phyloP scores from a whole-genome alignment of 2,797 vertebrate genomes.

The Poeciliopsis gracilis region DNA sequence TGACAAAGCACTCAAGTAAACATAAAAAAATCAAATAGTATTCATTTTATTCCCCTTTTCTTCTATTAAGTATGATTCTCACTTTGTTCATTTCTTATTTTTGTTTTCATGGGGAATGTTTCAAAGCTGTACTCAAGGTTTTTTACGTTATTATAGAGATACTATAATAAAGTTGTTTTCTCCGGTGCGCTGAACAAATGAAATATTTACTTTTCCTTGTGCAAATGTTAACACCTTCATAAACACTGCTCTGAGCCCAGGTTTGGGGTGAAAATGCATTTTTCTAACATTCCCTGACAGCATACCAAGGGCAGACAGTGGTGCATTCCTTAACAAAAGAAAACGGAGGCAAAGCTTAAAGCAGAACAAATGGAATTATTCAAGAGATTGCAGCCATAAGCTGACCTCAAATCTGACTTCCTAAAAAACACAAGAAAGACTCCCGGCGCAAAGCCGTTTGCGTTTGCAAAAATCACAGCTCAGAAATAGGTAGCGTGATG shows the following conservation, averaged over 20 bases:
- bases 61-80: not conserved
- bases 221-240: slow-evolving; percentile 17
- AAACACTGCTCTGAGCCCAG: slow-evolving; percentile 7
- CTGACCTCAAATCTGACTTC: slow-evolving; percentile 35
- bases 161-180: not conserved
- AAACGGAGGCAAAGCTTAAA: slow-evolving; percentile 55
- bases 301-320: slow-evolving; percentile 49
- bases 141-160: not conserved
- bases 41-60: not conserved
- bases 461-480: slow-evolving; percentile 33
- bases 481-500: slow-evolving; percentile 17
- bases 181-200: not conserved
- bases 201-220: slow-evolving; percentile 1
- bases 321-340: slow-evolving; percentile 34
- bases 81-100: not conserved
- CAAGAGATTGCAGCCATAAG: slow-evolving; percentile 46
- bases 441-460: slow-evolving; percentile 24
- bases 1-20: not conserved
- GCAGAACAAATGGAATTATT: slow-evolving; percentile 72
- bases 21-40: not conserved
- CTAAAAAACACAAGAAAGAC: slow-evolving; percentile 43
- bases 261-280: slow-evolving; percentile 28
- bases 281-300: slow-evolving; percentile 33
- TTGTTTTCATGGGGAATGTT: not conserved
- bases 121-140: not conserved